Conservation (phyloP, 2,888 invertebrate species). For the Drosophila formosana region DNA sequence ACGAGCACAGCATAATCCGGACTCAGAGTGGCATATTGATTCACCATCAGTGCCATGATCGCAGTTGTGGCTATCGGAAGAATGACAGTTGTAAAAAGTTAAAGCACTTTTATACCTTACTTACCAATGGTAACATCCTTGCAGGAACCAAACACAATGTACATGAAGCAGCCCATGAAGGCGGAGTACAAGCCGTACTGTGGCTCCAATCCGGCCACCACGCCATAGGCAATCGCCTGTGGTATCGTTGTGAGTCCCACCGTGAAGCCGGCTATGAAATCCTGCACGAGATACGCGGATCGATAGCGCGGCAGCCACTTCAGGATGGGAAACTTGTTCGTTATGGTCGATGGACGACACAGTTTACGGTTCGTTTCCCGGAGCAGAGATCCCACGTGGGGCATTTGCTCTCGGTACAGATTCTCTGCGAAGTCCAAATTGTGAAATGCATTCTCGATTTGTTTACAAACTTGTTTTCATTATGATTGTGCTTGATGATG, state of each 20-base stretch:
- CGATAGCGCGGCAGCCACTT: constrained; percentile 92
- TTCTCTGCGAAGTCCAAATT: constrained; percentile 59
- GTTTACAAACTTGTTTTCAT: constrained; percentile 5
- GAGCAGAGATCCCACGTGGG: constrained; percentile 71
- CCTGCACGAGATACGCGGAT: constrained; percentile 88
- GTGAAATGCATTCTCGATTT: constrained; percentile 3
- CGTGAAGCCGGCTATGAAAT: constrained; percentile 93
- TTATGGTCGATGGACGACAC: constrained; percentile 86
- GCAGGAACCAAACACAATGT: constrained; percentile 94
- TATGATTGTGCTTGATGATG: constrained; percentile 1
- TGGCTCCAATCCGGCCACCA: constrained; percentile 90
- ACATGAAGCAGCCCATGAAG: constrained; percentile 97
- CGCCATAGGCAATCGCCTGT: constrained; percentile 93
- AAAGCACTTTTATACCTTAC: neutral
- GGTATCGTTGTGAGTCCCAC: constrained; percentile 93
- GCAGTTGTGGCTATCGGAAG: constrained; percentile 91
- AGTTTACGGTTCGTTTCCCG: constrained; percentile 80
- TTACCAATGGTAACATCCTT: constrained; percentile 92
- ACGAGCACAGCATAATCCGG: constrained; percentile 90
- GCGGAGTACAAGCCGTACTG: constrained; percentile 96
- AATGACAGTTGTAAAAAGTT: neutral
- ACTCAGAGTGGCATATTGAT: constrained; percentile 88
- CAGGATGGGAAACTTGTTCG: constrained; percentile 88
- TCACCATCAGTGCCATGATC: constrained; percentile 94
- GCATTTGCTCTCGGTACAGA: constrained; percentile 82